Percentiles rank a stretch among this genome's conserved stretches.
phyloP scores from a whole-genome alignment of 2,113 vertebrate species.

The Centrocercus urophasianus region DNA sequence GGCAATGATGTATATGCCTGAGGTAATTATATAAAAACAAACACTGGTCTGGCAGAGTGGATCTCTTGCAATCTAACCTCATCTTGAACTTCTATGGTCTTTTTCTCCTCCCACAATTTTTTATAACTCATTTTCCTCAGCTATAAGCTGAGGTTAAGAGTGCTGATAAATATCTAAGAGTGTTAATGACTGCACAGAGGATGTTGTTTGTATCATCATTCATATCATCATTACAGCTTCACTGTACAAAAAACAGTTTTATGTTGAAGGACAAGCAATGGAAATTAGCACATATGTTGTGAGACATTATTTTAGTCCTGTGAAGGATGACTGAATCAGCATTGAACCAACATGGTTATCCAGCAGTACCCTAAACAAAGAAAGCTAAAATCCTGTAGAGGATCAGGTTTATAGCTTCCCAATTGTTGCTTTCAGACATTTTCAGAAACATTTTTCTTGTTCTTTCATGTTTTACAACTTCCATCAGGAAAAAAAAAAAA shows the following conservation, averaged over 20 bases:
- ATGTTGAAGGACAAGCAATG: neutral
- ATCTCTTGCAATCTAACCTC: neutral
- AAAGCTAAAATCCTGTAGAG: neutral
- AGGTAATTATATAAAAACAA: neutral
- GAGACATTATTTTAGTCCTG: neutral
- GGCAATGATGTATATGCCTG: neutral
- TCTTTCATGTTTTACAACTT: neutral
- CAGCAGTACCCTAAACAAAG: neutral
- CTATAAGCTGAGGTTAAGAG: neutral
- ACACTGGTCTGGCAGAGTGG: neutral
- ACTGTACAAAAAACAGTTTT: neutral
- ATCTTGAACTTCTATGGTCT: neutral
- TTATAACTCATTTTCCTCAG: neutral
- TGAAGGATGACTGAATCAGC: neutral
- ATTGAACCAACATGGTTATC: neutral
- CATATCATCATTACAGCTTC: neutral
- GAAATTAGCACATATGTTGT: neutral
- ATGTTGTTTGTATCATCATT: neutral
- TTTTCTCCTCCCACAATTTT: neutral
- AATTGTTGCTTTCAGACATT: neutral
- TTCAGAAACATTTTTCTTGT: neutral
- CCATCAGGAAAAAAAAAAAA: neutral
- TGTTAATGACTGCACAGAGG: neutral
- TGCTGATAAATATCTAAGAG: neutral
- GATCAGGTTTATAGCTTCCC: neutral